Conservation (phyloP, 2,113 vertebrate genomes). For the Calyptomena viridis region DNA sequence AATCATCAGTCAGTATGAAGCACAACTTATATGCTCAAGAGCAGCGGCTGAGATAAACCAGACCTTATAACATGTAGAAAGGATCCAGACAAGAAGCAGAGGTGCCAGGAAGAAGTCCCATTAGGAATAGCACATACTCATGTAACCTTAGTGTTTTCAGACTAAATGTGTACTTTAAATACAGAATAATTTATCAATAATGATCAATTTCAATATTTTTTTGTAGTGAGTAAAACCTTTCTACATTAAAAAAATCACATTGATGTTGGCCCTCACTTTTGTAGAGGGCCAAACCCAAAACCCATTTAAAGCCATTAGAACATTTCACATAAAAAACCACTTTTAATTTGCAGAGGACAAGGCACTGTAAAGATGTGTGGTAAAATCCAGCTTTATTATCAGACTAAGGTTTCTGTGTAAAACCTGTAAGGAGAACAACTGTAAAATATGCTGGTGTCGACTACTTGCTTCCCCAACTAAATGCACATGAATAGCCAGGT, state of each 20-base stretch:
- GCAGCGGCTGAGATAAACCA: background rate
- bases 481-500: background rate
- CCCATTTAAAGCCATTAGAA: background rate
- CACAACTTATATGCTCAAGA: background rate
- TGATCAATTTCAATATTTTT: background rate
- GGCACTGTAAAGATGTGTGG: background rate
- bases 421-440: background rate
- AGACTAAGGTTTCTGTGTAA: background rate
- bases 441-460: background rate
- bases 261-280: background rate
- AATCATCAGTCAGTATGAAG: background rate
- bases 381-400: background rate
- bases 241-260: background rate
- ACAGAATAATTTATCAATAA: background rate
- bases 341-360: background rate
- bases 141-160: background rate
- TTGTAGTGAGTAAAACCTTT: background rate
- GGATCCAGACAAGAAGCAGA: background rate
- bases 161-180: background rate
- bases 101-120: background rate
- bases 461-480: background rate
- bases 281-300: background rate
- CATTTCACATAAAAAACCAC: background rate
- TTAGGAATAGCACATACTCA: background rate
- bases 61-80: background rate